Evolutionary conservation across 2,797 vertebrate genomes (phyloP).

Genomic region (Pantherophis vulpinus): DNA sequence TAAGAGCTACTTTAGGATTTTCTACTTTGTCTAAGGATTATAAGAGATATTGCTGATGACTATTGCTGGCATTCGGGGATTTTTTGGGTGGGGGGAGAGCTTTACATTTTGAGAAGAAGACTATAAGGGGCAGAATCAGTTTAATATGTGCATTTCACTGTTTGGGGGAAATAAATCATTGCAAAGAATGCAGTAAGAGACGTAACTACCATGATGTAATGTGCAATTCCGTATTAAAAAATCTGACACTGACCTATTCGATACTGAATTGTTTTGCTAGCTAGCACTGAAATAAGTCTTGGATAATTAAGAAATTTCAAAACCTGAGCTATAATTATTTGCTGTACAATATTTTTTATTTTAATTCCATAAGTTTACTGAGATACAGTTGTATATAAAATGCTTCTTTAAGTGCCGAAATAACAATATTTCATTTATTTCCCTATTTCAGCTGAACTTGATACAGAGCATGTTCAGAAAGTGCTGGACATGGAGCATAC

Average conservation of each 20-base stretch:
- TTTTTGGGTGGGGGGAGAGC: not conserved
- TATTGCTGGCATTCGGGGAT: not conserved
- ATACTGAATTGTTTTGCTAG: conserved; percentile 11
- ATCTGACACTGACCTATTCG: not conserved
- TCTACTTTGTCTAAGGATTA: not conserved
- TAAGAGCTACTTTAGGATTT: not conserved
- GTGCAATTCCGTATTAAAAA: conserved; percentile 20
- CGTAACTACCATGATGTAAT: conserved; percentile 29
- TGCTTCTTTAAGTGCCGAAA: not conserved
- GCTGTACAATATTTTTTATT: not conserved
- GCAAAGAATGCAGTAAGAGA: not conserved
- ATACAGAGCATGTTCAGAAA: conserved; percentile 84
- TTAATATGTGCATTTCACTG: not conserved
- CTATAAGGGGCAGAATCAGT: not conserved
- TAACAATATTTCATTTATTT: not conserved
- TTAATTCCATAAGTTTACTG: not conserved
- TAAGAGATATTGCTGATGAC: not conserved
- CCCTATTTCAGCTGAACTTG: conserved; percentile 81
- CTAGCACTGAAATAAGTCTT: conserved; percentile 31
- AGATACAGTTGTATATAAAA: not conserved
- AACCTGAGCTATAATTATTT: not conserved
- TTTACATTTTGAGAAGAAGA: not conserved
- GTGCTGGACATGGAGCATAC: conserved; percentile 84
- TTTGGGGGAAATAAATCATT: not conserved
- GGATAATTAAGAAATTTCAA: not conserved